phyloP scores from a whole-genome alignment of 2,888 invertebrate species.

The Cryptus viduatorius region DNA sequence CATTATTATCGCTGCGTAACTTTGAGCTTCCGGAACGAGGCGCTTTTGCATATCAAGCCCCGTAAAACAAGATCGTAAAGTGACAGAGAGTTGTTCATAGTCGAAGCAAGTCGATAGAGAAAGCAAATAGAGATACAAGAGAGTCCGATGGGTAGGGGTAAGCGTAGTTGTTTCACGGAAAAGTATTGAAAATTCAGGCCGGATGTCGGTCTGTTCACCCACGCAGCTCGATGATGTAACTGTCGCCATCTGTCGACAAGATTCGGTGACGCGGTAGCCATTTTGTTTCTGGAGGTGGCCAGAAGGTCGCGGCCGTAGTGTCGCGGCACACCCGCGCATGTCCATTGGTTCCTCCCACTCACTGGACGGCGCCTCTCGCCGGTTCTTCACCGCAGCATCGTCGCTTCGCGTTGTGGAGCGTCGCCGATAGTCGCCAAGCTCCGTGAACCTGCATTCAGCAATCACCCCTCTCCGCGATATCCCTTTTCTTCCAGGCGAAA shows the following conservation, averaged over 20 bases:
- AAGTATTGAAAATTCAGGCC: slow-evolving; percentile 42
- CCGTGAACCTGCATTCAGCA: slow-evolving; percentile 71
- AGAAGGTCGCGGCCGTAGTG: slow-evolving; percentile 85
- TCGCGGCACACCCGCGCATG: slow-evolving; percentile 86
- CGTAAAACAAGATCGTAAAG: slow-evolving; percentile 58
- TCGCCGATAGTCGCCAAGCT: slow-evolving; percentile 66
- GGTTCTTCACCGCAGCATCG: slow-evolving; percentile 70
- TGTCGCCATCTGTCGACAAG: slow-evolving; percentile 85
- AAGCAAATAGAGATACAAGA: slow-evolving; percentile 9
- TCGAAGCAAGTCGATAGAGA: slow-evolving; percentile 12
- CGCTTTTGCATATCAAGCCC: slow-evolving; percentile 41
- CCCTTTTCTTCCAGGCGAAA: slow-evolving; percentile 57
- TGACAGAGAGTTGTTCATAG: background rate
- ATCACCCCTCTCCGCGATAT: slow-evolving; percentile 65
- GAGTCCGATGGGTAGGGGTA: slow-evolving; percentile 20
- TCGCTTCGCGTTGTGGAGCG: slow-evolving; percentile 62
- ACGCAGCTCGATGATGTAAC: slow-evolving; percentile 48
- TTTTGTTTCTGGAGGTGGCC: slow-evolving; percentile 87
- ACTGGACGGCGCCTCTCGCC: slow-evolving; percentile 73
- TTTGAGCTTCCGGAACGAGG: slow-evolving; percentile 37
- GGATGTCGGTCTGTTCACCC: background rate
- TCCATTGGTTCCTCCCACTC: slow-evolving; percentile 85
- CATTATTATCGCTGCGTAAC: slow-evolving; percentile 67
- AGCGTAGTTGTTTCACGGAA: slow-evolving; percentile 1
- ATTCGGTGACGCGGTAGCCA: slow-evolving; percentile 85